Conservation (phyloP, 2,888 invertebrate genomes). For the Pseudococcus jackbeardsleyi region DNA sequence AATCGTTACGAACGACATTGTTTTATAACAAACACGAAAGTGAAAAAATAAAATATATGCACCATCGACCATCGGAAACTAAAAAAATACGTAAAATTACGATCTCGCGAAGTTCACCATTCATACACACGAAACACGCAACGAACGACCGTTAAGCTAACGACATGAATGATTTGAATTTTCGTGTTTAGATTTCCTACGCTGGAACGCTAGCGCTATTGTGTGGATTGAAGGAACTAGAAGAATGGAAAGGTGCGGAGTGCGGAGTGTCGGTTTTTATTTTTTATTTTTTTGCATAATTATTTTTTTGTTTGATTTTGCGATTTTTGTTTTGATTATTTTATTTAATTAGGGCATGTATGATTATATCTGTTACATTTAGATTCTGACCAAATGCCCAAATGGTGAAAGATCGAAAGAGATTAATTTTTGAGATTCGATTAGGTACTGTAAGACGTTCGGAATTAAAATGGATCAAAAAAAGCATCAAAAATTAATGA, state of each 20-base stretch:
- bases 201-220: not conserved
- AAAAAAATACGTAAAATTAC: conserved; percentile 54
- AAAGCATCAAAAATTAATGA: no score
- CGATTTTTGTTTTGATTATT: no score
- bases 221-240: not conserved
- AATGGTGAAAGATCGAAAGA: no score
- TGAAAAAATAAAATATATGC: conserved; percentile 23
- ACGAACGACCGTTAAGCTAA: conserved; percentile 60
- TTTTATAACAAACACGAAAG: conserved; percentile 46
- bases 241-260: not conserved
- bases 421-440: no score
- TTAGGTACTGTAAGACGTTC: no score
- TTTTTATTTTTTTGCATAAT: not conserved
- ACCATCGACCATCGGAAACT: conserved; percentile 24
- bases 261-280: not conserved
- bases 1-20: conserved; percentile 36
- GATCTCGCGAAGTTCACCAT: conserved; percentile 44
- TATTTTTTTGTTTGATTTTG: no score
- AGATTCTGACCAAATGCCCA: no score
- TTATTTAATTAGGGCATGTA: no score
- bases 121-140: conserved; percentile 47
- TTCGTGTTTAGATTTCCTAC: conserved; percentile 53
- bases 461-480: no score
- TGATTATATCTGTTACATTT: no score
- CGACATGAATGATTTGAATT: conserved; percentile 41